Conservation (phyloP, 2,797 vertebrate genomes). For the Sebastes hubbsi region DNA sequence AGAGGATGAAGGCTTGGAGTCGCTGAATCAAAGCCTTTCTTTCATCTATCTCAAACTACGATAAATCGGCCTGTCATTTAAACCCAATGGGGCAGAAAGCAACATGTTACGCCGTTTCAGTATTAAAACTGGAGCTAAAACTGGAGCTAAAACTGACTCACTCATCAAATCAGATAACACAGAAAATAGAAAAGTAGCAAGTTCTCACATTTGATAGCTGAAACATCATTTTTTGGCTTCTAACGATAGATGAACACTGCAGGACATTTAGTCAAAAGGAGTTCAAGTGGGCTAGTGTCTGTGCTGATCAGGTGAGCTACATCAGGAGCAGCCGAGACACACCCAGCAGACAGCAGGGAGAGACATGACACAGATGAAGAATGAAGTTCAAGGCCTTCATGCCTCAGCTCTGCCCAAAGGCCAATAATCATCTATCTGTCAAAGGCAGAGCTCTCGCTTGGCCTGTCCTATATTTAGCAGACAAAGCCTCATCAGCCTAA, state of each 20-base stretch:
- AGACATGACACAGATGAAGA: not conserved
- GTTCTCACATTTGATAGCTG: not conserved
- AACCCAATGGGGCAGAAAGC: constrained; percentile 1
- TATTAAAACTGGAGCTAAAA: not conserved
- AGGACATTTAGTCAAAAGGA: not conserved
- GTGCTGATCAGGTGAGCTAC: not conserved
- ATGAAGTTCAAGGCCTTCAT: constrained; percentile 13
- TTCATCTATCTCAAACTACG: not conserved
- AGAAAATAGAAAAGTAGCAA: not conserved
- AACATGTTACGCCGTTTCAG: not conserved
- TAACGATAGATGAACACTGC: not conserved
- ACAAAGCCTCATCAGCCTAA: constrained; percentile 77
- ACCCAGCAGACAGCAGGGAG: not conserved
- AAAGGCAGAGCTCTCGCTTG: constrained; percentile 39
- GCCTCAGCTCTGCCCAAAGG: constrained; percentile 46
- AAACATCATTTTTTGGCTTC: not conserved
- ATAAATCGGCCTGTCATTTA: not conserved
- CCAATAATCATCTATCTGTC: constrained; percentile 60
- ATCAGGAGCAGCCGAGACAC: not conserved
- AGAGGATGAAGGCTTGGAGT: constrained; percentile 11
- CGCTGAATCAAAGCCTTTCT: constrained; percentile 21
- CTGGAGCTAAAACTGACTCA: not conserved
- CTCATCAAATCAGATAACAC: not conserved
- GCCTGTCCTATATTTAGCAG: constrained; percentile 72
- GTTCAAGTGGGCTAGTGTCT: not conserved